Evolutionary conservation across 2,797 vertebrate species (phyloP), one percentile per base, ranked within the genome.

Genomic region (Sebastes wilsoni): DNA sequence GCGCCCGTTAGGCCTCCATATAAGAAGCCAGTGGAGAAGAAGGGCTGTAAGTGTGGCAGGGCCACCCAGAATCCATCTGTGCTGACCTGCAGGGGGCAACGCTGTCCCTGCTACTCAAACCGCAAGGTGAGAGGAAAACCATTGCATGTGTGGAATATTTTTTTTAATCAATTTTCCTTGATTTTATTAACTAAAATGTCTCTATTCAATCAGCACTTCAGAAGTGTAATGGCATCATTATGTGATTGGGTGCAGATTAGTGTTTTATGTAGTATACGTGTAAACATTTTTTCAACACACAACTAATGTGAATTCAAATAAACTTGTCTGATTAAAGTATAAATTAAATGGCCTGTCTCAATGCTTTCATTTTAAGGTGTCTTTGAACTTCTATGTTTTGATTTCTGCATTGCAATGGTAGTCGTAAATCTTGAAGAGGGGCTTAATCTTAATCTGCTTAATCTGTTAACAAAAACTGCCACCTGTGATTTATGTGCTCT

Each of bases 1-100:
- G 97, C 97, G 66, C 98, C 98, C 0, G 97, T 97, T 32, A 98
- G 98, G 94, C 97, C 98, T 89, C 97, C 98, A 2, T 99, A 99
- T 72, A 99, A 99, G 95, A 99, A 99, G 91, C 96, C 98, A 55
- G 98, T 98, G 88, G 99, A 99, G 94, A 99, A 99, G 95, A 99
- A 99, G 93, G 99, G 99, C 91, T 99, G 99, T 87, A 99, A 99
- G 95, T 99, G 99, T 94, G 99, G 99, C 93, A 96, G 98, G 92
- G 99, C 99, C 88, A 99, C 99, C 87, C 99, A 99, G 97, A 99
- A 99, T 96, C 99, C 99, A 93, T 99, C 98, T 96, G 99, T 99
- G 96, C 96, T 99, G 96, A 99, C 99, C 81, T 99, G 99, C 92
- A 97, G 99, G 90, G 99, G 99, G 95, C 99, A 99, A 88, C 97